Evolutionary conservation across 1,140 invertebrate genomes (phyloP).

Genomic region (Monomorium pharaonis): DNA sequence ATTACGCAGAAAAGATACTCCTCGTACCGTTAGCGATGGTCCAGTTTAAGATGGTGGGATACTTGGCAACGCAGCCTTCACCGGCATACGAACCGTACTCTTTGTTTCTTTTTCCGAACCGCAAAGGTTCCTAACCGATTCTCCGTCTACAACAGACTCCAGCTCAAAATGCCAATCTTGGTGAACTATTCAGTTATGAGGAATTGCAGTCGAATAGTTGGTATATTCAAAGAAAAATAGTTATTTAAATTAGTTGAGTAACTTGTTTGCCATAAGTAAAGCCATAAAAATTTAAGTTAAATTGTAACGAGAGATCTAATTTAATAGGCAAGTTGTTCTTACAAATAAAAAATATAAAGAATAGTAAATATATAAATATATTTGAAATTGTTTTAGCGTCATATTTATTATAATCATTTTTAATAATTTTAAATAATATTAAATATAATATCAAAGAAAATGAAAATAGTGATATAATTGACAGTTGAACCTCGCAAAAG

Average conservation of each 20-base stretch:
- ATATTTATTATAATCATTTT: neutral
- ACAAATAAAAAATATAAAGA: neutral
- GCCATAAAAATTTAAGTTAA: neutral
- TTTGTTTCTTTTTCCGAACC: constrained; percentile 54
- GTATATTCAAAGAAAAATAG: neutral
- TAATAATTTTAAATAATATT: neutral
- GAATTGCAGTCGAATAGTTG: neutral
- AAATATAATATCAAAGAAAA: neutral
- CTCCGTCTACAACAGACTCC: constrained; percentile 13
- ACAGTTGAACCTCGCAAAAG: neutral
- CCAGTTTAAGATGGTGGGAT: constrained; percentile 47
- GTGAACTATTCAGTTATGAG: neutral
- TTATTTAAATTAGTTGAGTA: constrained; percentile 12
- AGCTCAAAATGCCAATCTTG: neutral
- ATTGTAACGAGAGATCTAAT: neutral
- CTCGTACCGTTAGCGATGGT: constrained; percentile 50
- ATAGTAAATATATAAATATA: neutral
- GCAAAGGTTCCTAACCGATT: constrained; percentile 36
- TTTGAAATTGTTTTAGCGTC: neutral
- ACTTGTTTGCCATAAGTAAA: neutral
- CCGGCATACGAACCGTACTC: constrained; percentile 43
- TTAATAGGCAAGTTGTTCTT: neutral
- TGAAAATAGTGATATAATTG: neutral
- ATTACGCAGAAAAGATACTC: constrained; percentile 33
- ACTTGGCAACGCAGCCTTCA: constrained; percentile 55